Conservation (phyloP, 2,113 vertebrate species). For the Myiopsitta monachus region DNA sequence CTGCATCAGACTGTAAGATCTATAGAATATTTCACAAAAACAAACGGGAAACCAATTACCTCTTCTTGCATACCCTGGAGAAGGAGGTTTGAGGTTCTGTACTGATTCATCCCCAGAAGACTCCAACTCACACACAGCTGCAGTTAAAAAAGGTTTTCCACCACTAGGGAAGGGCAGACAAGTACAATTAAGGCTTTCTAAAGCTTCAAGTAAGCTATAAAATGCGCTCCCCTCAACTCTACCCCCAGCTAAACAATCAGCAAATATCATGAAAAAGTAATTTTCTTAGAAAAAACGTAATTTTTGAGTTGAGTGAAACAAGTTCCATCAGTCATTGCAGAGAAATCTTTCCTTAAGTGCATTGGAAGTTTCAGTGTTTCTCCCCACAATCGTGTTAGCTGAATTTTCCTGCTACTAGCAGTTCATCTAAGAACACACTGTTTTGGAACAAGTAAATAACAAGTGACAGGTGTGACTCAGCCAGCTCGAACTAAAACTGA, state of each 20-base stretch:
- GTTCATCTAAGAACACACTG: background rate
- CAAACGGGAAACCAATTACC: background rate
- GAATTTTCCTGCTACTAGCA: background rate
- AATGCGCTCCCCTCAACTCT: background rate
- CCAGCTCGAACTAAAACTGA: background rate
- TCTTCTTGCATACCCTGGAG: background rate
- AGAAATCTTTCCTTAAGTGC: background rate
- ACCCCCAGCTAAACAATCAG: background rate
- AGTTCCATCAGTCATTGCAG: background rate
- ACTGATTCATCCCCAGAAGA: background rate
- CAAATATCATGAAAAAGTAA: background rate
- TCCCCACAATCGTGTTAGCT: fast-evolving
- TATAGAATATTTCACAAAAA: background rate
- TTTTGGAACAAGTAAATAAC: background rate
- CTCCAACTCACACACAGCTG: background rate
- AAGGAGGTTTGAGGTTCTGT: background rate
- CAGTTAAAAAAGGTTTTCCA: background rate
- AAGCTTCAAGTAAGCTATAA: background rate
- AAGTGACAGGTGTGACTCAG: constrained; percentile 40
- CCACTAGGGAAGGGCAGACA: background rate
- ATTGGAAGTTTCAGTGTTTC: background rate
- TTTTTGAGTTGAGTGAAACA: background rate
- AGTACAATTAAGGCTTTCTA: background rate
- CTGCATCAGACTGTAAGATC: background rate
- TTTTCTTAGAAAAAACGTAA: background rate